Conservation (phyloP, 2,113 vertebrate species). For the Fukomys damarensis region DNA sequence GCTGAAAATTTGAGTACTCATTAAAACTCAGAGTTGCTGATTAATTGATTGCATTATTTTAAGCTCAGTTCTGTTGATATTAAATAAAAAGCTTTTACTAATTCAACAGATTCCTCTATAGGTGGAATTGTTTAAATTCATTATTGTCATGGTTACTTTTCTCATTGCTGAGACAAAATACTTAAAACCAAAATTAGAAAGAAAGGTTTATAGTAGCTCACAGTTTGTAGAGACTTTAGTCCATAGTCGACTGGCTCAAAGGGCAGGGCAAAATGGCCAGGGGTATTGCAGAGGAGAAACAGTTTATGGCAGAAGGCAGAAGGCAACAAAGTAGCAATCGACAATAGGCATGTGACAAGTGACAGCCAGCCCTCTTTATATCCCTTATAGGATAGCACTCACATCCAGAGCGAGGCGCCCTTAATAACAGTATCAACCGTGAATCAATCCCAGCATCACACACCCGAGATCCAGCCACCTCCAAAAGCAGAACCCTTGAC, state of each 20-base stretch:
- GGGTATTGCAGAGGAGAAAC: not conserved
- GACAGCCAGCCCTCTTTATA: not conserved
- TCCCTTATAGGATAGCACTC: not conserved
- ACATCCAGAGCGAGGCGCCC: no score
- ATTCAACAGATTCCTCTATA: conserved; percentile 63
- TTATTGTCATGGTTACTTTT: not conserved
- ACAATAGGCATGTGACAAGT: not conserved
- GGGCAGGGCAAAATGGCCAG: not conserved
- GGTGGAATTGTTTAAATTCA: conserved; percentile 39
- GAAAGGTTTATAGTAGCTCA: no score
- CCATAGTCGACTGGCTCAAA: not conserved
- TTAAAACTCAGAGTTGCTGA: conserved; percentile 71
- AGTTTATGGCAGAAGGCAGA: not conserved
- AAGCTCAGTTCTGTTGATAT: conserved; percentile 60
- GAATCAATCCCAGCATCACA: not conserved
- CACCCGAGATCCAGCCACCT: not conserved
- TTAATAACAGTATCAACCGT: not conserved
- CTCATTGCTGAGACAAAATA: not conserved
- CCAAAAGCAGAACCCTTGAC: not conserved
- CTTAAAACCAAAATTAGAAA: not conserved
- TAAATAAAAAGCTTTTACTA: conserved; percentile 68
- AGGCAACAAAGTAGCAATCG: not conserved
- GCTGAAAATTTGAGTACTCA: conserved; percentile 65
- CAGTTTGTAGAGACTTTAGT: not conserved
- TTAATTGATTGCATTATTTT: conserved; percentile 79